Conservation (phyloP, 2,797 vertebrate species). For the Centroberyx gerrardi region DNA sequence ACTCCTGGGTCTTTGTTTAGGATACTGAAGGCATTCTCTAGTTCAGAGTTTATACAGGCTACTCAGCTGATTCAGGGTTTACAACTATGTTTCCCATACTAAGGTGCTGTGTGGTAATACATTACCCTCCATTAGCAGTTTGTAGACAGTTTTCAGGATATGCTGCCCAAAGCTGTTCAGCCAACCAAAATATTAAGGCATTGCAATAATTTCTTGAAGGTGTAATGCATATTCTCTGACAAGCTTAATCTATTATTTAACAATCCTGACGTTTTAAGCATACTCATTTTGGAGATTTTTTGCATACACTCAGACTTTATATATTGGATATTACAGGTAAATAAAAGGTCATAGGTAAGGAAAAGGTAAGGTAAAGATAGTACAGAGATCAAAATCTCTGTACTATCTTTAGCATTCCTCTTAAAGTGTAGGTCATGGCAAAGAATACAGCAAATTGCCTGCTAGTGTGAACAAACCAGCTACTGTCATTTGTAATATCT, state of each 20-base stretch:
- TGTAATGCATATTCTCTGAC: not conserved
- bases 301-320: too few relatives aligned
- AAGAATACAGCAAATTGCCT: not conserved
- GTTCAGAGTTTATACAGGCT: too few relatives aligned
- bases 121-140: not conserved
- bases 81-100: not conserved
- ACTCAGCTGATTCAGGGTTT: not conserved
- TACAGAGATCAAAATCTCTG: not conserved
- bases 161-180: not conserved
- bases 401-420: not conserved
- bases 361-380: too few relatives aligned
- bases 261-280: too few relatives aligned
- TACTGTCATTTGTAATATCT: not conserved
- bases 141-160: not conserved
- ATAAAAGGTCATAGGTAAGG: too few relatives aligned
- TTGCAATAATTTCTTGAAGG: not conserved
- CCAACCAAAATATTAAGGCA: not conserved
- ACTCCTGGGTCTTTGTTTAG: too few relatives aligned
- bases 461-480: not conserved
- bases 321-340: too few relatives aligned
- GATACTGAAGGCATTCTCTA: too few relatives aligned
- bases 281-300: too few relatives aligned
- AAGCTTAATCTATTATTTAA: not conserved
- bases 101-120: not conserved
- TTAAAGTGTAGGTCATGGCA: not conserved